Base-by-base conservation (phyloP, 2,888 invertebrate genomes). In the Nesidiocoris tenuis region DNA sequence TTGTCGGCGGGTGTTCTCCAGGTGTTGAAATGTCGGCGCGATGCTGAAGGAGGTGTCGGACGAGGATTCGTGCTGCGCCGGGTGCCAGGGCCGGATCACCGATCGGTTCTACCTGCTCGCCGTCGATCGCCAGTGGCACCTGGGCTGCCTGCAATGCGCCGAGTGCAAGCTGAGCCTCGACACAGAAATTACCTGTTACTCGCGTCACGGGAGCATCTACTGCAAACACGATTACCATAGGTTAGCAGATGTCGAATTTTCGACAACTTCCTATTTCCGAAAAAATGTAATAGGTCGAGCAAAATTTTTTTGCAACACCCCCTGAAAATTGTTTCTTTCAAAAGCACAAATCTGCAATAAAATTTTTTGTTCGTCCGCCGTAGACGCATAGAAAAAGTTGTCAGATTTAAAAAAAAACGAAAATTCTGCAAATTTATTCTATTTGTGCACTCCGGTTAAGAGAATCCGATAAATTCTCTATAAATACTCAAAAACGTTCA, bases 191-290 rank as follows among this genome's bases (percentile, higher is more conserved):
- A 94, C 94, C 80, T 96, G 96, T 85, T 96, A 95, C 84, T 91
- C 93, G 9, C 86, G 94, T 79, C 94, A 95, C 81, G 94, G 94
- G 72, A 91, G 91, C 83, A 95, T 96, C 81, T 96, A 94, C 85
- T 96, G 96, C 87, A 95, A 95, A 83, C 94, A 95, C 82, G 96
- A 96, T 84, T 96, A 96, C 83, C 94, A 93, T 85, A 91, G 95
- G 96, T 95, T 84, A 86, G 86, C 1, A 1, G 39, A 39, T 39
- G 12, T 39, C 39, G 39, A 39, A 39, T 39, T 3, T 39, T 39
- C 39, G 39, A 7, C 39, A 39, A 39, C 39, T 12, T 39, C 39
- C 12, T 39, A 7, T n/a, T n/a, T n/a, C n/a, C n/a, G n/a, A n/a
- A n/a, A n/a, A n/a, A n/a, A n/a, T n/a, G n/a, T n/a, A n/a, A n/a